Evolutionary conservation across 1,140 invertebrate genomes (phyloP), one percentile per base, ranked within the genome.

Genomic region (Solen grandis): DNA sequence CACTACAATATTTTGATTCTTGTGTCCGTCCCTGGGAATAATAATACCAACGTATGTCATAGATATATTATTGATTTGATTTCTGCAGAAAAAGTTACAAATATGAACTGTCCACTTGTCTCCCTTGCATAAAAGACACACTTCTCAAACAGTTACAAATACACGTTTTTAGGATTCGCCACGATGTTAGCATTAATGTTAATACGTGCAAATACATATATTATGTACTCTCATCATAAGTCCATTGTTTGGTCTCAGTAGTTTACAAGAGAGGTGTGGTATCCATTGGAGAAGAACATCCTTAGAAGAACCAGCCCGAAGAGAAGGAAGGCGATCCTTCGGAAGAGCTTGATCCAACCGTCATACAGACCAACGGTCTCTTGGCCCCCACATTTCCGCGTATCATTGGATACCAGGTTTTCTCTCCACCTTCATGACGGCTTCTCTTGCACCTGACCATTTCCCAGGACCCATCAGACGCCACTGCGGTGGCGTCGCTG

Each of bases 401-500:
- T 81, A 27, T 79, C 74, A 85, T 74, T 36, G 84, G 84, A 65
- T 69, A 83, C 77, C 78, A 85, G 0, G 73, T 75, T 22, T 83
- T 81, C 73, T 81, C 65, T 83, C 86, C 22, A 85, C 50, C 1
- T 70, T 63, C 31, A 72, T 59, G 5, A 93, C 92, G 5, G 92
- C 88, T 19, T 89, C 76, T 57, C 88, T 82, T 5, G 93, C 93
- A 1, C 90, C 92, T 4, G 83, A 25, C 93, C 93, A 93, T 14
- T 79, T 63, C 31, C 91, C 83, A 5, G 92, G 92, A 31, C 93
- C 93, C 35, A 77, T 60, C 46, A 93, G 81, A 66, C 93, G 85
- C 83, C 93, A 93, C 41, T 92, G 93, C 60, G 93, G 93, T 0
- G 93, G 92, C 4, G 90, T 72, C 70, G 89, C 90, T 0, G 92